phyloP scores from a whole-genome alignment of 2,797 vertebrate genomes.

The Tinamus major region DNA sequence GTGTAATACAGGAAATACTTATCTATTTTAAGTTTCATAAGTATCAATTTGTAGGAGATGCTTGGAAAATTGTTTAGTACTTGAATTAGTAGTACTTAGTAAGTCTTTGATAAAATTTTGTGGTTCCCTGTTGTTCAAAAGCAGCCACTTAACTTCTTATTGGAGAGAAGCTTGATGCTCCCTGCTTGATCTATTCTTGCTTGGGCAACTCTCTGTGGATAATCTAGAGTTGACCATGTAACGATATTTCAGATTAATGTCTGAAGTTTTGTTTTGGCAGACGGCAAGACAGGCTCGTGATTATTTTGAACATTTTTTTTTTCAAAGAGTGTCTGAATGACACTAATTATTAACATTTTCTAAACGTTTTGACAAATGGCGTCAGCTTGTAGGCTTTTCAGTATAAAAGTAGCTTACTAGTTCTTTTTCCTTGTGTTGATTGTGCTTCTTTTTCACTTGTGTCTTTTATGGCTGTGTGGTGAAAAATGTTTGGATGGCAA shows the following conservation, averaged over 20 bases:
- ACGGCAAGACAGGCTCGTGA: neutral
- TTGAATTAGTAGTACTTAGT: neutral
- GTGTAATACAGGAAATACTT: neutral
- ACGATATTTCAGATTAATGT: neutral
- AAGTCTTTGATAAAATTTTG: neutral
- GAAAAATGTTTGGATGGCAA: neutral
- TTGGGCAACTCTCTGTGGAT: neutral
- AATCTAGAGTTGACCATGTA: neutral
- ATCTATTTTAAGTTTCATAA: neutral
- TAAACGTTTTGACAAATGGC: neutral
- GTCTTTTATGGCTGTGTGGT: neutral
- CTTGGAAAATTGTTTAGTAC: neutral
- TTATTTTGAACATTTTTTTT: neutral
- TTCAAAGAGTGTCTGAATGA: neutral
- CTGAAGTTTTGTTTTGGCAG: neutral
- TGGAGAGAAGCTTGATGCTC: neutral
- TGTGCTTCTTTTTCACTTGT: neutral
- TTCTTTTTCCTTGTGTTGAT: neutral
- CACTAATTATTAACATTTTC: neutral
- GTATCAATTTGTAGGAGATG: neutral
- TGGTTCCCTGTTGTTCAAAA: neutral
- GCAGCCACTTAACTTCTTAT: neutral
- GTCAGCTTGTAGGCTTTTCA: neutral
- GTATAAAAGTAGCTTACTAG: accelerated
- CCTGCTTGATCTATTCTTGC: neutral